phyloP scores from a whole-genome alignment of 2,113 vertebrate genomes.

The Pseudorectes ferrugineus region DNA sequence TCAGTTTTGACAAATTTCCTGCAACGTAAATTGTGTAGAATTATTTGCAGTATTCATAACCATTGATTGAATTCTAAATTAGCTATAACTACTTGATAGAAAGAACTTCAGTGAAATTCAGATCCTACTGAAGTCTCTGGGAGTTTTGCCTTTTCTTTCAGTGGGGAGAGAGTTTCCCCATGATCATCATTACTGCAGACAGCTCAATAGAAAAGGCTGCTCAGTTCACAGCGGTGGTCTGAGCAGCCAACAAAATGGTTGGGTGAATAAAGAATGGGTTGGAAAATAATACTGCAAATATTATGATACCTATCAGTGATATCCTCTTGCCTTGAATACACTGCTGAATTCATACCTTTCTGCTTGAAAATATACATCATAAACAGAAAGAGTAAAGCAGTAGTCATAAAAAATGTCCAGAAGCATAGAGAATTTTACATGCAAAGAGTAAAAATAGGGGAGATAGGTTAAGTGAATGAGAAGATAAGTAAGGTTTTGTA shows the following conservation, averaged over 20 bases:
- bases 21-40: not conserved
- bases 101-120: not conserved
- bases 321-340: not conserved
- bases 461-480: not conserved
- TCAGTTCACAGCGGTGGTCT: slow-evolving; percentile 28
- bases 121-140: not conserved
- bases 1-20: slow-evolving; percentile 15
- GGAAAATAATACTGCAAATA: slow-evolving; percentile 35
- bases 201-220: slow-evolving; percentile 35
- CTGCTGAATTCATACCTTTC: not conserved
- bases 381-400: not conserved
- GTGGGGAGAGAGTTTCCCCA: not conserved
- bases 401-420: not conserved
- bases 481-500: not conserved
- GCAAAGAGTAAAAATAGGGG: not conserved
- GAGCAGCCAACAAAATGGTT: slow-evolving; percentile 30
- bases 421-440: not conserved
- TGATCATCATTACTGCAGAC: slow-evolving; percentile 40
- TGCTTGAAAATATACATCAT: not conserved
- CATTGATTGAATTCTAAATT: not conserved
- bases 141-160: slow-evolving; percentile 26
- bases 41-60: not conserved
- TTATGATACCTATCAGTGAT: slow-evolving; percentile 11
- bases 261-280: slow-evolving; percentile 30
- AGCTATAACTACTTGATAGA: not conserved